These are phyloP conservation scores for Oceanites oceanicus DNA, from an alignment of 2,113 vertebrate genomes.

Conservation along the genomic window DNA sequence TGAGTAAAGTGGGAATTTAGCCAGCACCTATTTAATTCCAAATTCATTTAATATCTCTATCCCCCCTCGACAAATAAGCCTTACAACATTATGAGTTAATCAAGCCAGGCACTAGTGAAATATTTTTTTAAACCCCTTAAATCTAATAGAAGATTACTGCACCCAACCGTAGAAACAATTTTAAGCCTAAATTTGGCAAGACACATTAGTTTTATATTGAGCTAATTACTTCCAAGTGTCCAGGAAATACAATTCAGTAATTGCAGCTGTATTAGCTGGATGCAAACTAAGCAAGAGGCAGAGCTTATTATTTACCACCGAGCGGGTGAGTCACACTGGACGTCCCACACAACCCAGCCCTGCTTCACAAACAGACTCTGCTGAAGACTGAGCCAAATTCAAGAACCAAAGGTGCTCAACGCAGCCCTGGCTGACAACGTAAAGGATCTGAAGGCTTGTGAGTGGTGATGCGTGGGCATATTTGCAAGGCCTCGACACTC, in stretches of 20 bases:
- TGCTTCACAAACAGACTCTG: not conserved
- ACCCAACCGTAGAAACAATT: slow-evolving; percentile 30
- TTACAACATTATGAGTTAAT: slow-evolving; percentile 9
- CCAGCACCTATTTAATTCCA: slow-evolving; percentile 47
- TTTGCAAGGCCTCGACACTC: not conserved
- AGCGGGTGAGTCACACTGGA: not conserved
- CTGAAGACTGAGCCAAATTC: not conserved
- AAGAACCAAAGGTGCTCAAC: not conserved
- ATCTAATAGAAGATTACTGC: slow-evolving; percentile 46
- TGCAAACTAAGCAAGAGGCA: slow-evolving; percentile 18
- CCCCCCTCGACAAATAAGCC: slow-evolving; percentile 38
- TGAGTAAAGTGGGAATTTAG: slow-evolving; percentile 14
- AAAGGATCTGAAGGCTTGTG: not conserved
- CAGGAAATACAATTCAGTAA: slow-evolving; percentile 41
- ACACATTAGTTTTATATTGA: slow-evolving; percentile 25
- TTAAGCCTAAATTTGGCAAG: slow-evolving; percentile 54
- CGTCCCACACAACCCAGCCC: not conserved
- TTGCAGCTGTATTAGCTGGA: slow-evolving; percentile 36
- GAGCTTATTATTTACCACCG: not conserved
- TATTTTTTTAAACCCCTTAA: not conserved
- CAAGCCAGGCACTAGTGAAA: slow-evolving; percentile 21
- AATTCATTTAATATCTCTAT: slow-evolving; percentile 42
- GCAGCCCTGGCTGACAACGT: fast-evolving
- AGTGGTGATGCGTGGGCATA: fast-evolving
- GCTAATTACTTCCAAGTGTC: slow-evolving; percentile 55